Evolutionary conservation across 2,113 vertebrate genomes (phyloP).

Genomic region (Phoxinus phoxinus): DNA sequence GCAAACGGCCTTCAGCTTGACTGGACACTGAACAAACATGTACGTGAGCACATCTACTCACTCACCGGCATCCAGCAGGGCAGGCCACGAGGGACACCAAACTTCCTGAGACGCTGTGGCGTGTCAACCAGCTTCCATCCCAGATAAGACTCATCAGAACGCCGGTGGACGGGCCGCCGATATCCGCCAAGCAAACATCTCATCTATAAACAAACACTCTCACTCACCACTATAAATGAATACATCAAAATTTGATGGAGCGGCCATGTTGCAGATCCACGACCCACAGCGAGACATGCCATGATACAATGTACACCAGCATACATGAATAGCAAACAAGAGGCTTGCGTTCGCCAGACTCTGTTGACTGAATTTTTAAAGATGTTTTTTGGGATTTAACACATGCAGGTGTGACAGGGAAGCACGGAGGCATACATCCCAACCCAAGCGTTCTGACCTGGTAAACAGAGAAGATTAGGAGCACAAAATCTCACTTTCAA

Average conservation of each 20-base stretch:
- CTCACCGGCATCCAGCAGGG: conserved; percentile 51
- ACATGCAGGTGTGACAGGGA: conserved; percentile 42
- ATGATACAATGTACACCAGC: conserved; percentile 76
- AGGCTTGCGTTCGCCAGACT: conserved; percentile 49
- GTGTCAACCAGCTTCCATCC: conserved; percentile 41
- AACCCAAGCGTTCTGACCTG: not conserved
- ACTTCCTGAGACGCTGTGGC: conserved; percentile 47
- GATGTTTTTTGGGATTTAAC: conserved; percentile 73
- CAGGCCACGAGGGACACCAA: conserved; percentile 42
- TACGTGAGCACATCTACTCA: conserved; percentile 59
- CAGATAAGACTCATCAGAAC: conserved; percentile 63
- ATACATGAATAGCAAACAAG: conserved; percentile 79
- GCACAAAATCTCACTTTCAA: not conserved
- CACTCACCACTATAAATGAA: conserved; percentile 71
- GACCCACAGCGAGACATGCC: conserved; percentile 61
- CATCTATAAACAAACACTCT: conserved; percentile 78
- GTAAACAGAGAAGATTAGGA: not conserved
- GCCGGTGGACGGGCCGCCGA: conserved; percentile 64
- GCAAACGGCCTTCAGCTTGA: conserved; percentile 54
- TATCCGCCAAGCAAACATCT: conserved; percentile 54
- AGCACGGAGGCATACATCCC: conserved; percentile 22
- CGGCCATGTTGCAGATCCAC: conserved; percentile 57
- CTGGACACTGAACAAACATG: conserved; percentile 67
- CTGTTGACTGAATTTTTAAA: conserved; percentile 78
- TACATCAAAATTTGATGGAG: conserved; percentile 77